A percentile compares a stretch with the other conserved stretches of the same genome.
Evolutionary conservation across 2,113 vertebrate genomes (phyloP).

Genomic region (Cranoglanis bouderius): DNA sequence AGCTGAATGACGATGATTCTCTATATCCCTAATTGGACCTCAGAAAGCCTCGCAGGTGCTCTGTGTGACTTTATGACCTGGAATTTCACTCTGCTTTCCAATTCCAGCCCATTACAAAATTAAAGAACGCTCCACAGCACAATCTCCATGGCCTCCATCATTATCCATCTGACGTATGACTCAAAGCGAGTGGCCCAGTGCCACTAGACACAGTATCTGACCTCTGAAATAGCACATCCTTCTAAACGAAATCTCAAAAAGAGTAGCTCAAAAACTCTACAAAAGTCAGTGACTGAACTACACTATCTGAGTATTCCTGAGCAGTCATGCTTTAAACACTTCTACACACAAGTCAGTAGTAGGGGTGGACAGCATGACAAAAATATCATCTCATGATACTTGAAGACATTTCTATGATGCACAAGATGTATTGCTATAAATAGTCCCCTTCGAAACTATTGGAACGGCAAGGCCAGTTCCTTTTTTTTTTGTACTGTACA

Average conservation of each 20-base stretch:
- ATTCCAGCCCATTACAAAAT: not conserved
- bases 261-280: not conserved
- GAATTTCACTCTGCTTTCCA: not conserved
- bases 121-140: not conserved
- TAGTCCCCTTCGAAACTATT: no score
- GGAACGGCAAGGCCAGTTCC: no score
- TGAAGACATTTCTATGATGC: no score
- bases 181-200: no score
- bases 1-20: not conserved
- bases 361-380: no score
- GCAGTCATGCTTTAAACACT: no score
- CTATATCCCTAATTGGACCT: not conserved
- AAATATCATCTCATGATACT: no score
- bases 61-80: not conserved
- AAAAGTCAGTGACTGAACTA: not conserved
- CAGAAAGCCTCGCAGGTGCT: not conserved
- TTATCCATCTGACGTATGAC: not conserved
- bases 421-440: no score
- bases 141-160: not conserved
- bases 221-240: not conserved
- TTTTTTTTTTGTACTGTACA: no score
- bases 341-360: no score
- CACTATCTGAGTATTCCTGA: not conserved
- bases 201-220: not conserved
- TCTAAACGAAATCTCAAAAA: not conserved